phyloP scores from a whole-genome alignment of 2,113 vertebrate genomes.

The Myotis davidii region DNA sequence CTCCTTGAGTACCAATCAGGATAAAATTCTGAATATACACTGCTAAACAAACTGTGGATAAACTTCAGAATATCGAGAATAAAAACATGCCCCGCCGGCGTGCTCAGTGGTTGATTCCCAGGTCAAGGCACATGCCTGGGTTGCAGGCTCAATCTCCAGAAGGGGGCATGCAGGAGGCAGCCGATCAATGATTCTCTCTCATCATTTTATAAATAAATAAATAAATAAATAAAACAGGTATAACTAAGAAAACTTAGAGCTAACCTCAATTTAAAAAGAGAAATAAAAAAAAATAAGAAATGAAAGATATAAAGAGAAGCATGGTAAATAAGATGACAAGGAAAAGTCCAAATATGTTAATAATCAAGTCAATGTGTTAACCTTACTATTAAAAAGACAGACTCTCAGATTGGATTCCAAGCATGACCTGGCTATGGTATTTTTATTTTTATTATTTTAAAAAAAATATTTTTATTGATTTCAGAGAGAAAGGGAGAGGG shows the following conservation, averaged over 20 bases:
- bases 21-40: neutral
- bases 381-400: neutral
- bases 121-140: too few relatives aligned
- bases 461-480: too few relatives aligned
- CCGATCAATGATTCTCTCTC: too few relatives aligned
- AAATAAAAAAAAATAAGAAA: slow-evolving; percentile 22
- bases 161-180: too few relatives aligned
- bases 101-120: too few relatives aligned
- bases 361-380: neutral
- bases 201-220: too few relatives aligned
- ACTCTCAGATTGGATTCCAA: neutral
- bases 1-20: neutral
- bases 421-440: neutral
- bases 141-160: too few relatives aligned
- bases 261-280: neutral
- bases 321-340: neutral
- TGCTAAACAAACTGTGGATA: neutral
- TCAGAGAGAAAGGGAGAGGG: too few relatives aligned
- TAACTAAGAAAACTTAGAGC: neutral
- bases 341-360: neutral
- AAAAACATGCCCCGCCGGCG: neutral
- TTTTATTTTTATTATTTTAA: neutral
- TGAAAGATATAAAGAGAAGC: slow-evolving; percentile 1
- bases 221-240: neutral
- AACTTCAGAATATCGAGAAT: slow-evolving; percentile 30